phyloP scores from a whole-genome alignment of 1,140 invertebrate genomes.

The Schlechtendalia chinensis region DNA sequence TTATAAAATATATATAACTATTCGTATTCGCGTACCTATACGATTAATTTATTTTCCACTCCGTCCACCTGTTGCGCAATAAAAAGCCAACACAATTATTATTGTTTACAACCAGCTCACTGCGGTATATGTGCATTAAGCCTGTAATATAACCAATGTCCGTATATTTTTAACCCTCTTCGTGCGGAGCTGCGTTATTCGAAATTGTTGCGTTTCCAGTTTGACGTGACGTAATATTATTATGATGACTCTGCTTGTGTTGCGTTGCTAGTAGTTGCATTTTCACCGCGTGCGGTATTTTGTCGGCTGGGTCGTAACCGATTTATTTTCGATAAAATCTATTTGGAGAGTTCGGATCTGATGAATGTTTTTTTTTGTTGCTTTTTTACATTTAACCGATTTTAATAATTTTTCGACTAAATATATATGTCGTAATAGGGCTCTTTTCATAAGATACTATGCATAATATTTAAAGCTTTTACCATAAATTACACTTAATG shows the following conservation, averaged over 20 bases:
- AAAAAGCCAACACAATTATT: not conserved
- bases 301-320: not conserved
- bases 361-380: too few relatives aligned
- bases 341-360: not conserved
- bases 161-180: not conserved
- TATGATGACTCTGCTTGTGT: not conserved
- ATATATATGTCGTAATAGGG: too few relatives aligned
- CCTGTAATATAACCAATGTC: not conserved
- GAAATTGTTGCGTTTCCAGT: constrained; percentile 1
- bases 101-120: not conserved
- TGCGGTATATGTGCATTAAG: not conserved
- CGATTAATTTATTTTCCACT: too few relatives aligned
- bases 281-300: not conserved
- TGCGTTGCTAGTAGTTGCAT: not conserved
- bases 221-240: not conserved
- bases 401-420: too few relatives aligned
- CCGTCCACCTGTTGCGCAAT: not conserved
- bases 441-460: too few relatives aligned
- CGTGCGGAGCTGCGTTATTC: not conserved
- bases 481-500: too few relatives aligned
- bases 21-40: too few relatives aligned
- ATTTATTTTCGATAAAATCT: constrained; percentile 19
- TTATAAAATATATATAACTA: too few relatives aligned
- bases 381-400: too few relatives aligned
- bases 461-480: too few relatives aligned